Evolutionary conservation across 2,888 invertebrate species (phyloP), one percentile per base, ranked within the genome.

Genomic region (Aethes cnicana): DNA sequence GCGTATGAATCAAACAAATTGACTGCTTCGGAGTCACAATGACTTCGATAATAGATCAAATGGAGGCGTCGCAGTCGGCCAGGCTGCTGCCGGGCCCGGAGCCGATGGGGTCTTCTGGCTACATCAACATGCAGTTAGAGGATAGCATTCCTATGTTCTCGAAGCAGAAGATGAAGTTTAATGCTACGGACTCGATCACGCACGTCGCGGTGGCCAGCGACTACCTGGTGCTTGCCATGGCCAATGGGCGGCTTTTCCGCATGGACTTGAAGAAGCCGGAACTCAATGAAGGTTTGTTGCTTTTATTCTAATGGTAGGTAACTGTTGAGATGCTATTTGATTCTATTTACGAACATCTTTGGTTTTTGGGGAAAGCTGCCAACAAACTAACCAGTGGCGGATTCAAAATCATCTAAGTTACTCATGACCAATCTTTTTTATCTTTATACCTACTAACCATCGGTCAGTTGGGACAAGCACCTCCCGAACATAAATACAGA

Each of bases 41-140:
- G 96, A 94, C 95, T 67, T 95, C 95, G 14, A 93, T 96, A 75
- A 92, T 96, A 59, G 95, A 96, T 81, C 96, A 96, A 83, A 95
- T 94, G 75, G 95, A 96, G 77, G 94, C 93, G n/a, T 93, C 94
- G 9, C 93, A 93, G 65, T 80, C 83, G 1, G 80, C 85, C 58
- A 74, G 80, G 2, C 67, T 74, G n/a, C 81, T 79, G 41, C 76
- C 79, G 20, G 70, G 72, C n/a, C 55, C 78, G 0, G 86, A 84
- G 55, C 79, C 86, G 8, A 84, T 88, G 81, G 84, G 90, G 3
- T 89, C 85, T 4, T 91, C 91, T 1, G 91, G 91, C 1, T 91
- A 90, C 58, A 89, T 91, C 33, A 90, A 81, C 53, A 87, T 91
- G 82, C 84, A 89, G 47, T 71, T 93, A 12, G 93, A 93, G 65